These are phyloP conservation scores for Yponomeuta cagnagella DNA, from an alignment of 2,888 invertebrate genomes.

Conservation along the genomic window DNA sequence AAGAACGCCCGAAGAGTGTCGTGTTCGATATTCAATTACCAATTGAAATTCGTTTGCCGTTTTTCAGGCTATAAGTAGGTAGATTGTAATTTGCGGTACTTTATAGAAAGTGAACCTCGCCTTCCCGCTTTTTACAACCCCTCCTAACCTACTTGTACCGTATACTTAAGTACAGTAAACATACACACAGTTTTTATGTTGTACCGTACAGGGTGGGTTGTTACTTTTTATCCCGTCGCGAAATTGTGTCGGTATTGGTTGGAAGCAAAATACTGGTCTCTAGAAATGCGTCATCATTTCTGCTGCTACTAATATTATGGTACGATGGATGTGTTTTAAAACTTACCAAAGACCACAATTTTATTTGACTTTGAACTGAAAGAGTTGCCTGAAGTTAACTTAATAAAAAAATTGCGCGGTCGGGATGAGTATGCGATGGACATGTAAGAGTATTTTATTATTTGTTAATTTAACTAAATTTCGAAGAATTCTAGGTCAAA, in stretches of 20 bases:
- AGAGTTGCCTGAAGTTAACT: too few relatives aligned
- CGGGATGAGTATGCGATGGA: too few relatives aligned
- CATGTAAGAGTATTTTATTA: too few relatives aligned
- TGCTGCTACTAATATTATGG: not conserved
- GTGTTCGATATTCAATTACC: constrained; percentile 8
- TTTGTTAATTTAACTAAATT: too few relatives aligned
- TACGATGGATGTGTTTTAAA: too few relatives aligned
- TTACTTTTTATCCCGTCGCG: not conserved
- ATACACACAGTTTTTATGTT: not conserved
- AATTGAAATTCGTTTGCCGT: not conserved
- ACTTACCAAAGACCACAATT: too few relatives aligned
- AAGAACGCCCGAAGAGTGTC: not conserved
- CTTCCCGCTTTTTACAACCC: constrained; percentile 5
- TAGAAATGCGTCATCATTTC: not conserved
- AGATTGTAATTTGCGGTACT: constrained; percentile 5
- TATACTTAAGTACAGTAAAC: not conserved
- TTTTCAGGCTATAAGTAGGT: not conserved
- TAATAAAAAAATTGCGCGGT: too few relatives aligned
- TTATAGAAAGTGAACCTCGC: not conserved
- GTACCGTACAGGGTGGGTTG: not conserved
- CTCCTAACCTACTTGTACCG: not conserved
- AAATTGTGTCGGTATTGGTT: not conserved
- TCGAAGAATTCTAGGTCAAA: too few relatives aligned
- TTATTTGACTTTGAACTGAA: too few relatives aligned
- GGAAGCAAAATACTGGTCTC: not conserved